Conservation (phyloP, 2,888 invertebrate genomes). For the Chrysotoxum bicinctum region DNA sequence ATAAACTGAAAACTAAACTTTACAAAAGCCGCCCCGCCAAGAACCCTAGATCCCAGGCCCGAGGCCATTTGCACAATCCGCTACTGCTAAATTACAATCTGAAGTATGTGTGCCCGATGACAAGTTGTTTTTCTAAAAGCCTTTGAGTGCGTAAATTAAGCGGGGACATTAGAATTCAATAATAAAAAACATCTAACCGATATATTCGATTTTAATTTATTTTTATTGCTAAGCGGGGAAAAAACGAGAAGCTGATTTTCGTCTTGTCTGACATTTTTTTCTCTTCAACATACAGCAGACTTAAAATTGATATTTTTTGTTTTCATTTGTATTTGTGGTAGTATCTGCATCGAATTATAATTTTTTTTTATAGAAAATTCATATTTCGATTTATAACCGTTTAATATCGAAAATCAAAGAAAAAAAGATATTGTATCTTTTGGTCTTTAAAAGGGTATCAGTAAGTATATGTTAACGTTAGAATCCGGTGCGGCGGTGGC, state of each 20-base stretch:
- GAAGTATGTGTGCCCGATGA: constrained; percentile 6
- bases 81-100: not conserved
- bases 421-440: constrained; percentile 27
- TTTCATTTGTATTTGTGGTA: constrained; percentile 13
- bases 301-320: constrained; percentile 29
- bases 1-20: too few species aligned
- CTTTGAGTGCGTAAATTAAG: constrained; percentile 58
- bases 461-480: not conserved
- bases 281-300: not conserved
- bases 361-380: constrained; percentile 35
- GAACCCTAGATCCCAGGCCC: too few species aligned
- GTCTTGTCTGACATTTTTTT: constrained; percentile 44
- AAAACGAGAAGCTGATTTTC: constrained; percentile 47
- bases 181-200: constrained; percentile 14
- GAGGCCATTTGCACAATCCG: not conserved
- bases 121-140: constrained; percentile 44
- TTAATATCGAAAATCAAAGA: not conserved
- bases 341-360: constrained; percentile 56
- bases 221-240: not conserved
- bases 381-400: constrained; percentile 63
- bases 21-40: too few species aligned
- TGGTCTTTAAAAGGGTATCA: constrained; percentile 36
- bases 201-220: constrained; percentile 22
- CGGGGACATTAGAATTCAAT: constrained; percentile 48
- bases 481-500: not conserved